These are phyloP conservation scores for Engraulis encrasicolus DNA, from an alignment of 2,113 vertebrate genomes.

Conservation along the genomic window DNA sequence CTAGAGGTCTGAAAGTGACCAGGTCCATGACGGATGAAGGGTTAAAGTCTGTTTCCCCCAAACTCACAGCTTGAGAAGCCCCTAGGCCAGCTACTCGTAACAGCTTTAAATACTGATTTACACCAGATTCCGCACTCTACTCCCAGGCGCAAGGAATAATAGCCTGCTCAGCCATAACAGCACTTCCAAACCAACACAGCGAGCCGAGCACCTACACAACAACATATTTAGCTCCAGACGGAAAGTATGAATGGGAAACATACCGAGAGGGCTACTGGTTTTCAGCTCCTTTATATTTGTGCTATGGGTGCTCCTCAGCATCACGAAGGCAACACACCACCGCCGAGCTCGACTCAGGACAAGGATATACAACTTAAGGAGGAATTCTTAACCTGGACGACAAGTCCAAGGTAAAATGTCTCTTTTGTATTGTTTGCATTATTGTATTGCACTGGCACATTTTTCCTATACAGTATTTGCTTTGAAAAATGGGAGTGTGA, in stretches of 20 bases:
- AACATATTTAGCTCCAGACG: conserved; percentile 51
- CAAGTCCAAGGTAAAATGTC: conserved; percentile 66
- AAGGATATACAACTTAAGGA: conserved; percentile 49
- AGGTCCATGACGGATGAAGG: conserved; percentile 80
- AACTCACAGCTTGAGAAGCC: conserved; percentile 79
- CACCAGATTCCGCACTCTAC: conserved; percentile 82
- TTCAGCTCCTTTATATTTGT: conserved; percentile 76
- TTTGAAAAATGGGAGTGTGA: neutral
- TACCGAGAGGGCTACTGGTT: conserved; percentile 70
- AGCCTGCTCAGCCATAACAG: conserved; percentile 57
- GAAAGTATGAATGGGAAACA: conserved; percentile 79
- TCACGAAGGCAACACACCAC: conserved; percentile 40
- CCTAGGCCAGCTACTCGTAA: conserved; percentile 85
- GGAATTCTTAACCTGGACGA: conserved; percentile 49
- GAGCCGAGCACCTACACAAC: too few relatives aligned
- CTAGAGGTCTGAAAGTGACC: conserved; percentile 26
- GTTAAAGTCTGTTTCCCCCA: conserved; percentile 89
- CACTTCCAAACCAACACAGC: conserved; percentile 57
- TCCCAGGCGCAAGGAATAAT: conserved; percentile 79
- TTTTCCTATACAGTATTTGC: neutral
- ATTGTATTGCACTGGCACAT: neutral
- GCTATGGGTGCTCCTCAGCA: conserved; percentile 77
- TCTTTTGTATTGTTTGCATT: neutral
- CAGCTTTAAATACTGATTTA: conserved; percentile 97
- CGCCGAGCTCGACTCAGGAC: conserved; percentile 50